Evolutionary conservation across 2,888 invertebrate species (phyloP), one percentile per base, ranked within the genome.

Genomic region (Aphrophora alni): DNA sequence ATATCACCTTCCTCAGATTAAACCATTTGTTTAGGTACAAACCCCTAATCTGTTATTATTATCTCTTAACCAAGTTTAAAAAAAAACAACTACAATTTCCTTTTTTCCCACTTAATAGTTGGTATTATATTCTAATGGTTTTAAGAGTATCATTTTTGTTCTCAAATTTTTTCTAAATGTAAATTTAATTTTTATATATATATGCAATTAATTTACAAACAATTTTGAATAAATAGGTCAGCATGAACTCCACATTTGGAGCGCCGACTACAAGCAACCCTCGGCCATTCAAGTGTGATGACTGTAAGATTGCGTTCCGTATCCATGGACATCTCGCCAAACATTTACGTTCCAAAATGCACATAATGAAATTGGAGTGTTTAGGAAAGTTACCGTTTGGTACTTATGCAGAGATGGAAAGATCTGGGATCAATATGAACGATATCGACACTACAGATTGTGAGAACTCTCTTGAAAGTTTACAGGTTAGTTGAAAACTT

Each of bases 241-340:
- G 93, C 86, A 95, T 95, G 95, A 95, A 95, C 33, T 93, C 95
- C 25, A 94, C 95, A 0, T 95, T 95, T 87, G 95, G 95, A 8
- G 93, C 95, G 12, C 93, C 97, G 77, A 90, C 93, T 10, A 95
- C 95, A 0, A 94, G 95, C 17, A 98, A 98, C 89, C 98, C 98
- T 1, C 92, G 98, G 76, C 98, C 98, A 24, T 99, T 98, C 88
- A 96, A 97, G 87, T 99, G 99, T 89, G 93, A 93, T 25, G 98
- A 98, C 87, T 99, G 99, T 88, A 96, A 96, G 87, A 96, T 97
- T 85, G 98, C 98, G 10, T 99, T 99, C 88, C 92, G 97, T 85
- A 98, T 98, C 86, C 98, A 98, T 87, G 99, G 98, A 0, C 98
- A 98, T 89, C 90, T 99, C 86, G 98, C 98, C 0, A 98, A 98